These are phyloP conservation scores for Caretta caretta DNA, from an alignment of 2,113 vertebrate genomes.

Conservation along the genomic window DNA sequence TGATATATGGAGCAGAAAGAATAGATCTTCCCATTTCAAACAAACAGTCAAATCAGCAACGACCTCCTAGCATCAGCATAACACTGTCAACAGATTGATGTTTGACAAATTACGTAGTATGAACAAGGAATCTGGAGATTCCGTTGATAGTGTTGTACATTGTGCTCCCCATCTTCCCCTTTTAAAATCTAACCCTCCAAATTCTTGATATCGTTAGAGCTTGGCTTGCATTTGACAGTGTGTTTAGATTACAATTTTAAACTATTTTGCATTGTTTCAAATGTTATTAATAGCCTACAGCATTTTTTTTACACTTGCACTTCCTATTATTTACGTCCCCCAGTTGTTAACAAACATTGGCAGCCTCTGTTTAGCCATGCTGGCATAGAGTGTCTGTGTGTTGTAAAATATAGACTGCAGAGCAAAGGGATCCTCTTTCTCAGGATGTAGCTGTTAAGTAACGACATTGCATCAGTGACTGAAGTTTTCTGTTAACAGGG, in stretches of 20 bases:
- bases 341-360: background rate
- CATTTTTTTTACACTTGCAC: background rate
- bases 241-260: background rate
- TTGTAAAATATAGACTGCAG: background rate
- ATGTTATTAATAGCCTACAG: background rate
- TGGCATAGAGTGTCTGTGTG: background rate
- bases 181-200: background rate
- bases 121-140: conserved; percentile 13
- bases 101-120: conserved; percentile 10
- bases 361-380: background rate
- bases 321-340: background rate
- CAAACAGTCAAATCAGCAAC: conserved; percentile 86
- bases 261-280: background rate
- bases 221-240: background rate
- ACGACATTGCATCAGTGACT: background rate
- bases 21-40: conserved; percentile 83
- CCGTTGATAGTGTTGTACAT: background rate
- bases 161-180: background rate
- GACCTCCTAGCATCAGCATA: conserved; percentile 93
- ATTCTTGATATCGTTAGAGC: background rate
- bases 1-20: conserved; percentile 84
- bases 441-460: background rate
- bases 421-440: background rate
- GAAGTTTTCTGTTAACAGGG: background rate
- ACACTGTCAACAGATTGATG: conserved; percentile 89